These are phyloP conservation scores for Neodiprion lecontei DNA, from an alignment of 1,140 invertebrate genomes.

Conservation along the genomic window DNA sequence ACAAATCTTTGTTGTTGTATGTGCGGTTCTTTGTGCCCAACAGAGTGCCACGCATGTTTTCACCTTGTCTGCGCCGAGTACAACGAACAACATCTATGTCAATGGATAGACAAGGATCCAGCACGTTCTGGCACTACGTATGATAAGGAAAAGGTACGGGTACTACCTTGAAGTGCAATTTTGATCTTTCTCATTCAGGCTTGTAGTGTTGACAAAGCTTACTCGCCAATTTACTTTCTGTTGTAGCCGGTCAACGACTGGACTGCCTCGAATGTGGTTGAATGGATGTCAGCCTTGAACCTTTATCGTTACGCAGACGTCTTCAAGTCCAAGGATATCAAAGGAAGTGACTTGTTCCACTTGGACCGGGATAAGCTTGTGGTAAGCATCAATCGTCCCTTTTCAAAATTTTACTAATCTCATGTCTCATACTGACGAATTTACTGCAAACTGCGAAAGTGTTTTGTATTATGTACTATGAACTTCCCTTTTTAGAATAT, in stretches of 20 bases:
- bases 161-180: neutral
- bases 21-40: slow-evolving; percentile 67
- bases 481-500: slow-evolving; percentile 67
- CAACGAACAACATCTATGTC: slow-evolving; percentile 64
- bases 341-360: slow-evolving; percentile 70
- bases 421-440: neutral
- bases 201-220: neutral
- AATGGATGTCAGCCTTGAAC: slow-evolving; percentile 80
- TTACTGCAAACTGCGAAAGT: neutral
- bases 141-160: slow-evolving; percentile 64
- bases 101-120: slow-evolving; percentile 62
- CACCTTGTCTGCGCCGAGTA: slow-evolving; percentile 68
- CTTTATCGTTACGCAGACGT: slow-evolving; percentile 75
- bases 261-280: slow-evolving; percentile 73
- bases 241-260: slow-evolving; percentile 74
- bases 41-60: slow-evolving; percentile 74
- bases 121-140: slow-evolving; percentile 61
- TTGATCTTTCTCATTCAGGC: slow-evolving; percentile 17
- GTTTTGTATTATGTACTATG: slow-evolving; percentile 12
- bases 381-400: slow-evolving; percentile 60
- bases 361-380: slow-evolving; percentile 75
- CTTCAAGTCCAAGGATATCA: slow-evolving; percentile 77
- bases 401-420: slow-evolving; percentile 12
- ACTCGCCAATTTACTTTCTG: slow-evolving; percentile 25
- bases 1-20: slow-evolving; percentile 65